A percentile compares a stretch with the other conserved stretches of the same genome.
Conservation (phyloP, 2,113 vertebrate genomes). For the Rhagologus leucostigma region DNA sequence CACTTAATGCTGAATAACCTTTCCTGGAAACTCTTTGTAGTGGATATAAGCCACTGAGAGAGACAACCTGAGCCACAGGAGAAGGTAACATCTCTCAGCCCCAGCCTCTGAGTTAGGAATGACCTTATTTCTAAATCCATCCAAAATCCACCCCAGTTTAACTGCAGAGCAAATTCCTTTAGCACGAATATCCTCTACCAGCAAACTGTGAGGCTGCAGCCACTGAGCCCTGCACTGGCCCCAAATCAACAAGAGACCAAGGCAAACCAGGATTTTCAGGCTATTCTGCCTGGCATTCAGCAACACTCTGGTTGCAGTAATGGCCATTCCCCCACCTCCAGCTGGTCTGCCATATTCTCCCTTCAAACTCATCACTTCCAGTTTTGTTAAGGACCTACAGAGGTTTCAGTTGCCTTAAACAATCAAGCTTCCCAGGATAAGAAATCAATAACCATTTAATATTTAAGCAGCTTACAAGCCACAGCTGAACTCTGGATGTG, state of each 20-base stretch:
- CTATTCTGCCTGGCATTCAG: background rate
- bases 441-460: slow-evolving; percentile 49
- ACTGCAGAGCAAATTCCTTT: background rate
- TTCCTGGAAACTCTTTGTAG: background rate
- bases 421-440: background rate
- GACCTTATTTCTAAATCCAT: background rate
- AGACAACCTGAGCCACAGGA: background rate
- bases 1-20: background rate
- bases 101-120: background rate
- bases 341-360: background rate
- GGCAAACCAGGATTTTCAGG: background rate
- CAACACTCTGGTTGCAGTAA: background rate
- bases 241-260: background rate
- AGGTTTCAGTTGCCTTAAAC: background rate
- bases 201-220: background rate
- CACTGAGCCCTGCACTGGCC: background rate
- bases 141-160: background rate
- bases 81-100: background rate
- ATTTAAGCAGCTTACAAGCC: slow-evolving; percentile 37
- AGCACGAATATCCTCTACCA: background rate
- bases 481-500: background rate
- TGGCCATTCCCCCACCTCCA: background rate
- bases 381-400: background rate
- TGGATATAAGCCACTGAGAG: background rate
- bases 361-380: background rate